Base-by-base conservation (phyloP, 2,888 invertebrate species). In the Eristalinus aeneus region DNA sequence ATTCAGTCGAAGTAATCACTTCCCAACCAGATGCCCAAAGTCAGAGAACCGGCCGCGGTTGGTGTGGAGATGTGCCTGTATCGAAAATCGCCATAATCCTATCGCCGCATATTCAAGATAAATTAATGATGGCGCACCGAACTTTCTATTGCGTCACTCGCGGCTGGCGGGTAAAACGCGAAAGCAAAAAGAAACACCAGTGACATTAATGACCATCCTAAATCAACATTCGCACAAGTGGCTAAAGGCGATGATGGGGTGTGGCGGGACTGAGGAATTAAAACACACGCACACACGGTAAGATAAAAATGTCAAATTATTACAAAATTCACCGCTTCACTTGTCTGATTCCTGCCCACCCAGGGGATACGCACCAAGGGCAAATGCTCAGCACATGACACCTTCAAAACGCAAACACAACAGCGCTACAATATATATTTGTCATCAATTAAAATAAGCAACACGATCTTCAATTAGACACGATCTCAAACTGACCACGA, bases 381-480 rank as follows among this genome's bases (percentile, higher is more conserved):
- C 12, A 12, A 6, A 39, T 1, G 39, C 39, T 39, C 1, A 16
- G 39, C n/a, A 46, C 8, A 6, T 34, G 34, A 9, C 34, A 46
- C 39, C 39, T 6, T 46, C 39, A 27, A 27, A 27, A 46, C 39
- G n/a, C 39, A 46, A n/a, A 8, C 46, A 46, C n/a, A 1, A 4
- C 12, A 46, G n/a, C 39, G 1, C 69, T 31, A 79, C 72, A 73
- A 67, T 34, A 60, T 36, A 79, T 73, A 61, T 79, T 53, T 79
- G 79, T 67, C 79, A 61, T 73, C 72, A 79, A 79, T 79, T 79
- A 79, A 79, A 67, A 58, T 10, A 60, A 22, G 67, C 23, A 73
- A 53, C 46, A 67, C 22, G 53, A 79, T 65, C 56, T 16, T 34
- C 58, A 60, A 73, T 79, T 58, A 61, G 27, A 20, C 46, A 46